phyloP scores from a whole-genome alignment of 2,113 vertebrate genomes.

The Neolamprologus longior region DNA sequence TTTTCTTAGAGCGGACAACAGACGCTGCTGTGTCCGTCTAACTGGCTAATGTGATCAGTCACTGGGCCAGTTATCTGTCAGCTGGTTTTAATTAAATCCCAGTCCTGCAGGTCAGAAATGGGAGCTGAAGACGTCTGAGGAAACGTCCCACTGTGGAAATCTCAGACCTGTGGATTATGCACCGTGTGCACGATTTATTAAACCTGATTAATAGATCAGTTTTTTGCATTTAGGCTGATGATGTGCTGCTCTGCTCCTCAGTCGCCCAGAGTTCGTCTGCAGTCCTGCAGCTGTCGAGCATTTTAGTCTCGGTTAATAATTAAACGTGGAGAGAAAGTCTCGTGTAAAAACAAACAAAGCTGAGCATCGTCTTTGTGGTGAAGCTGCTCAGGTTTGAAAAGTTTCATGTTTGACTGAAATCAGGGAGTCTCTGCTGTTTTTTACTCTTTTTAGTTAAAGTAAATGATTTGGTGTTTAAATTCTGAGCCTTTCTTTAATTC shows the following conservation, averaged over 20 bases:
- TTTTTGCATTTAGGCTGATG: background rate
- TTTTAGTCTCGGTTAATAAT: rapidly evolving
- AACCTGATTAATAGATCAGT: rapidly evolving
- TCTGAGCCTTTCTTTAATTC: background rate
- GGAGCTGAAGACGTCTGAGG: background rate
- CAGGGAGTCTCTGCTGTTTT: background rate
- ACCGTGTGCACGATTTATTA: rapidly evolving
- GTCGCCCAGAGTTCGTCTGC: too few species aligned
- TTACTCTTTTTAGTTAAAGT: background rate
- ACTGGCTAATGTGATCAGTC: background rate
- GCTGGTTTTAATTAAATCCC: background rate
- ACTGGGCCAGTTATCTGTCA: background rate
- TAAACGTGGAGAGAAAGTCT: background rate
- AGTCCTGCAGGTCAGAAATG: background rate
- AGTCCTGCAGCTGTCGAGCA: background rate
- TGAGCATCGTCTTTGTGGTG: background rate
- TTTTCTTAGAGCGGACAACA: background rate
- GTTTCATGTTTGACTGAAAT: background rate
- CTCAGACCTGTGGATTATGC: background rate
- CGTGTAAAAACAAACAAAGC: rapidly evolving
- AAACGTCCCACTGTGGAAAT: background rate
- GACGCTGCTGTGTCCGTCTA: background rate
- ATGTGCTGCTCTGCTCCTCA: background rate
- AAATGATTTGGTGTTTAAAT: background rate
- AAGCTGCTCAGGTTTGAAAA: background rate